Evolutionary conservation across 2,797 vertebrate species (phyloP), one percentile per base, ranked within the genome.

Genomic region (Sorex maritimensis): DNA sequence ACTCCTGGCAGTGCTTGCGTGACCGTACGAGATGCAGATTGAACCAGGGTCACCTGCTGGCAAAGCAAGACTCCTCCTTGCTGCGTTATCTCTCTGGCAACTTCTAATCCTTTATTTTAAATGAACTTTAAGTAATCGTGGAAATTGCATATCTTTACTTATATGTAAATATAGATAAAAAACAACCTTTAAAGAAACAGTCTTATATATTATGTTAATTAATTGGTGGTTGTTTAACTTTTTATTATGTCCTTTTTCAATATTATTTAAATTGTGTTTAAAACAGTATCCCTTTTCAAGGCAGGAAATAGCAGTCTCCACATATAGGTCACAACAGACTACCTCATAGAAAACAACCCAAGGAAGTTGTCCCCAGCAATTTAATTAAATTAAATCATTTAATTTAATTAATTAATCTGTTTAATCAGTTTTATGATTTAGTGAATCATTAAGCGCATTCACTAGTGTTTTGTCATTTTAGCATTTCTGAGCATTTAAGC

Each of bases 121-220:
- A 78, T 75, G 4, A 61, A 52, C 23, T 28, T 65, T 5, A 78
- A 81, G 73, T 52, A 78, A 91, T 49, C 94, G 72, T 81, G 2
- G 19, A 85, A 79, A 24, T 38, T 55, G 9, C 5, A 3, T 24
- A 24, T 34, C n/a, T 92, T 69, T 55, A 15, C 34, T 74, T 30
- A 49, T 69, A 12, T 23, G 1, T 38, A 86, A 89, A 69, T 14
- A 28, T 41, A 91, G 86, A 21, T 24, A 44, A 71, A 73, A 73
- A 86, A 0, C 5, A 7, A 55, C 4, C 4, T 30, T 84, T 63
- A 65, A 61, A 81, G 24, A n/a, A 78, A 41, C 26, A 0, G 30
- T 0, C 4, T 44, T 74, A n/a, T 1, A 6, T 80, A 30, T 71
- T 3, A 28, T 1, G 6, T n/a, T 30, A 52, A 34, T 80, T 38